phyloP scores from a whole-genome alignment of 2,797 vertebrate genomes.

The Crenuchus spilurus region DNA sequence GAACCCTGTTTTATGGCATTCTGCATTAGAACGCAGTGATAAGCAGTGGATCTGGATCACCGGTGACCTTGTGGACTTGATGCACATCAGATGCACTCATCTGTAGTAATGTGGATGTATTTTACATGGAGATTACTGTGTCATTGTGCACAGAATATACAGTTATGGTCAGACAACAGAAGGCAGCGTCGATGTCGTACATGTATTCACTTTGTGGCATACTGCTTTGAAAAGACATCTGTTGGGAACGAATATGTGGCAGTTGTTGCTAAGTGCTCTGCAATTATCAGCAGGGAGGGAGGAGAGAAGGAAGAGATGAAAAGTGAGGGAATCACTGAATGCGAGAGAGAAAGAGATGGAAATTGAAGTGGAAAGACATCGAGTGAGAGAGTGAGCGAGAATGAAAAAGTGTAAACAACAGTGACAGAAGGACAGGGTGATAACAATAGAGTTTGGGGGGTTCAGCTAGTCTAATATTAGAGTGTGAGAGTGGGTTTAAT shows the following conservation, averaged over 20 bases:
- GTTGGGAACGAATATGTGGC: conserved; percentile 50
- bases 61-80: neutral
- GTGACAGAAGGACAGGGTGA: conserved; percentile 13
- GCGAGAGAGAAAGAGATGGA: conserved; percentile 18
- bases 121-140: neutral
- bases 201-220: conserved; percentile 6
- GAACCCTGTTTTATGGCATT: neutral
- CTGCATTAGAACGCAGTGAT: neutral
- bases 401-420: conserved; percentile 27
- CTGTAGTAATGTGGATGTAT: neutral
- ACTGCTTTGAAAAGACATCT: conserved; percentile 51
- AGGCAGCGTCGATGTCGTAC: neutral
- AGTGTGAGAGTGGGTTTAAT: conserved; percentile 50
- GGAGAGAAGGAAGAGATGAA: neutral
- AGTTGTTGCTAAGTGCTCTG: conserved; percentile 30
- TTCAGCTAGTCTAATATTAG: conserved; percentile 48
- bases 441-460: neutral
- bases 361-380: neutral
- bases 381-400: conserved; percentile 27
- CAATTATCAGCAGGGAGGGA: conserved; percentile 27
- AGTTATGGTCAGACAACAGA: neutral
- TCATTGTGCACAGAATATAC: neutral
- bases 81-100: neutral
- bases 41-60: neutral
- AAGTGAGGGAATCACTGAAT: conserved; percentile 35